Percentiles rank a stretch among this genome's conserved stretches.
Evolutionary conservation across 2,113 vertebrate genomes (phyloP).

Genomic region (Speoplatyrhinus poulsoni): DNA sequence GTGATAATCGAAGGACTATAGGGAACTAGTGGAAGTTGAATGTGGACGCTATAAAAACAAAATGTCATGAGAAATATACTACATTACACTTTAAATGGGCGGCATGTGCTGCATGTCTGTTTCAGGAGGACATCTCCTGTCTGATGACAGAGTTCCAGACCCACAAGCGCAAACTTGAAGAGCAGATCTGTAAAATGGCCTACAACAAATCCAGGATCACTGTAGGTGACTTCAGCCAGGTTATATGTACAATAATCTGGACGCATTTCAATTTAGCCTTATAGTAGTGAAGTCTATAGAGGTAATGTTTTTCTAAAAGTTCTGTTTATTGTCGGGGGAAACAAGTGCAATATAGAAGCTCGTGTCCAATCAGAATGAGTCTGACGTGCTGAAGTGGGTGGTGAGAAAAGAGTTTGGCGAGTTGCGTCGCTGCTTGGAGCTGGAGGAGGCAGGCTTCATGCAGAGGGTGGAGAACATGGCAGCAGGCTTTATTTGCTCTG

Average conservation of each 20-base stretch:
- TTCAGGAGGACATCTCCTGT: slow-evolving; percentile 81
- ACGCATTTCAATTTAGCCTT: too few relatives aligned
- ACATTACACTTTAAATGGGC: too few relatives aligned
- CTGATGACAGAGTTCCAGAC: slow-evolving; percentile 39
- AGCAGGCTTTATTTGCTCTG: slow-evolving; percentile 71
- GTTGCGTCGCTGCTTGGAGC: slow-evolving; percentile 78
- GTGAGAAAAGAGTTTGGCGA: slow-evolving; percentile 84
- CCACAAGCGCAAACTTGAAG: slow-evolving; percentile 67
- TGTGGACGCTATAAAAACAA: too few relatives aligned
- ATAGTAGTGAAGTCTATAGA: background rate
- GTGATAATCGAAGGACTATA: too few relatives aligned
- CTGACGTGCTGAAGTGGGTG: slow-evolving; percentile 83
- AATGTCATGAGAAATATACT: too few relatives aligned
- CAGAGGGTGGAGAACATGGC: slow-evolving; percentile 73
- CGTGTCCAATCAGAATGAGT: slow-evolving; percentile 76
- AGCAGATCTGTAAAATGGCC: slow-evolving; percentile 79
- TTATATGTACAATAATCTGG: too few relatives aligned
- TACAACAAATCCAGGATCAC: slow-evolving; percentile 84
- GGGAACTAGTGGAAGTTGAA: too few relatives aligned
- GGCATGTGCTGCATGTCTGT: background rate
- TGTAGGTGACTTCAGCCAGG: slow-evolving; percentile 63
- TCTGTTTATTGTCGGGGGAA: background rate
- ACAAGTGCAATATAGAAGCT: background rate
- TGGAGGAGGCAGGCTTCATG: slow-evolving; percentile 82
- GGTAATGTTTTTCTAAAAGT: too few relatives aligned